A percentile compares a stretch with the other conserved stretches of the same genome.
phyloP scores from a whole-genome alignment of 2,113 vertebrate genomes.

The Enhydra lutris region DNA sequence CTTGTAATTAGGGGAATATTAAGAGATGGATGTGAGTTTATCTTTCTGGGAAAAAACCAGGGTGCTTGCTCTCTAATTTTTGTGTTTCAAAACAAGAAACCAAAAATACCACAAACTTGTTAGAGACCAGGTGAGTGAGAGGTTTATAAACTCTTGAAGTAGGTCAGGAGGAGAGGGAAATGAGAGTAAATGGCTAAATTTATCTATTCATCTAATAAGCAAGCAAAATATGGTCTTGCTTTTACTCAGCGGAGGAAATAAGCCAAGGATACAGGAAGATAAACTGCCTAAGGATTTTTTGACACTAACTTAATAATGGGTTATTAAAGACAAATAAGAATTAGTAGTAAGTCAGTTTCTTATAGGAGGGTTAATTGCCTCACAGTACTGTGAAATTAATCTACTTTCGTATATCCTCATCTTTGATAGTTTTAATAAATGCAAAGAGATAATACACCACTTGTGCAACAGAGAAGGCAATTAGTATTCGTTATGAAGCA shows the following conservation, averaged over 20 bases:
- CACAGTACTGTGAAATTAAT: neutral
- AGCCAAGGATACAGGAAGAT: neutral
- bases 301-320: neutral
- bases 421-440: constrained; percentile 1
- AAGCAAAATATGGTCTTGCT: neutral
- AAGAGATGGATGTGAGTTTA: neutral
- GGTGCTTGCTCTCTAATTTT: neutral
- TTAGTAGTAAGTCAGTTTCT: neutral
- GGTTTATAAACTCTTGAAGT: neutral
- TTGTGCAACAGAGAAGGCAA: neutral
- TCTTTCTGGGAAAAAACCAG: neutral
- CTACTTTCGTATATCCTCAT: neutral
- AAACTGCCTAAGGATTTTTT: neutral
- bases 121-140: neutral
- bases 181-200: neutral
- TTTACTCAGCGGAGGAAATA: neutral
- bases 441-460: neutral
- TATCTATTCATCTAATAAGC: neutral
- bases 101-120: neutral
- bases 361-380: neutral
- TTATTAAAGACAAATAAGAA: neutral
- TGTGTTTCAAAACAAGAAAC: neutral
- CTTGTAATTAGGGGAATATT: neutral
- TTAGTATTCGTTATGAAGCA: neutral
- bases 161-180: neutral